These are phyloP conservation scores for Chesias legatella DNA, from an alignment of 2,888 invertebrate genomes.

Conservation along the genomic window DNA sequence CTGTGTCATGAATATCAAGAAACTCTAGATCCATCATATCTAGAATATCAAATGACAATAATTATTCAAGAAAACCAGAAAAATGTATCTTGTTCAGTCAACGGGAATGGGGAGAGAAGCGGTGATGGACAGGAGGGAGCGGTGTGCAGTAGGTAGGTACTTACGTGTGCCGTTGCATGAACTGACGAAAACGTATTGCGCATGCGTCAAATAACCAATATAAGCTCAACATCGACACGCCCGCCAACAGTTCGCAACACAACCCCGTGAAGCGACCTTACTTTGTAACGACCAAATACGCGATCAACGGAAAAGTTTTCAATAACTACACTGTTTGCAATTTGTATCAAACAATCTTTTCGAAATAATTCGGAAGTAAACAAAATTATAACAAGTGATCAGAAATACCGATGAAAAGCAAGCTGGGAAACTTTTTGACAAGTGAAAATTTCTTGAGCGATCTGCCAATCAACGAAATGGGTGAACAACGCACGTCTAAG, in stretches of 20 bases:
- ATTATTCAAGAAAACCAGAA: conserved; percentile 13
- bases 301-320: conserved; percentile 58
- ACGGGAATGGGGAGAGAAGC: conserved; percentile 11
- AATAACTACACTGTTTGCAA: conserved; percentile 35
- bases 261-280: conserved; percentile 45
- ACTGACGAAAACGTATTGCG: conserved; percentile 36
- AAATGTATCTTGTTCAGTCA: conserved; percentile 6
- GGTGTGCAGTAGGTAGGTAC: conserved; percentile 41
- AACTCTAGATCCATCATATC: no score
- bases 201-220: conserved; percentile 57
- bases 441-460: conserved; percentile 60
- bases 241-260: conserved; percentile 55
- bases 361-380: conserved; percentile 32
- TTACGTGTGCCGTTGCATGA: conserved; percentile 47
- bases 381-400: conserved; percentile 36
- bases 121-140: conserved; percentile 21
- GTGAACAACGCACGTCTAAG: conserved; percentile 45
- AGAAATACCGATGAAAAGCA: conserved; percentile 64
- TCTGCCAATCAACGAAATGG: conserved; percentile 49
- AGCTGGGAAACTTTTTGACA: conserved; percentile 54
- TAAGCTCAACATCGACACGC: conserved; percentile 39
- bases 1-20: no score
- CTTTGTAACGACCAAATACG: conserved; percentile 32
- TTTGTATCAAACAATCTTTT: conserved; percentile 22
- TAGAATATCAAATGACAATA: conserved; percentile 5